Percentiles rank a stretch among this genome's conserved stretches.
phyloP scores from a whole-genome alignment of 2,888 invertebrate species.

The Herminia tarsipennalis region DNA sequence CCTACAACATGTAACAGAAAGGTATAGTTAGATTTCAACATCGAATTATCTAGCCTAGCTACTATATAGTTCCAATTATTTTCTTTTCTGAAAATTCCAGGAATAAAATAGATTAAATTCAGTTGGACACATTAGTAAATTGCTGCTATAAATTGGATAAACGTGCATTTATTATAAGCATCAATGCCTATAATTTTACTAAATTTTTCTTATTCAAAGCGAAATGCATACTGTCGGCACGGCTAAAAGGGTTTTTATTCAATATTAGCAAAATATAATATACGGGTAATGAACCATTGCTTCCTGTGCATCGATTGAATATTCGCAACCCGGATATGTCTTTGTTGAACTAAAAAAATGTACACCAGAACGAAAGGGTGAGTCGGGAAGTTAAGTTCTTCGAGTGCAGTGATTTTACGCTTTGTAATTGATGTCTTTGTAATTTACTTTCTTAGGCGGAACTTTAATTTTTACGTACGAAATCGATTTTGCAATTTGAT shows the following conservation, averaged over 20 bases:
- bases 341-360: slow-evolving; percentile 51
- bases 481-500: slow-evolving; percentile 44
- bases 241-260: slow-evolving; percentile 60
- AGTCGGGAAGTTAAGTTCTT: slow-evolving; percentile 47
- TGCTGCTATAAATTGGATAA: too few species aligned
- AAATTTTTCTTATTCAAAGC: slow-evolving; percentile 15
- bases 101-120: too few species aligned
- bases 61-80: too few species aligned
- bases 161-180: background rate
- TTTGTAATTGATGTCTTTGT: slow-evolving; percentile 37
- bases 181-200: background rate
- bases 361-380: slow-evolving; percentile 68
- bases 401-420: slow-evolving; percentile 57
- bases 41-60: too few species aligned
- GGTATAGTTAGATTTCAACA: too few species aligned
- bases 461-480: slow-evolving; percentile 35
- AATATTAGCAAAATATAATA: slow-evolving; percentile 59
- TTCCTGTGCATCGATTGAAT: slow-evolving; percentile 75
- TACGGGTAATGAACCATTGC: slow-evolving; percentile 74
- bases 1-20: too few species aligned
- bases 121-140: too few species aligned
- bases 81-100: too few species aligned
- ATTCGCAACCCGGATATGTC: slow-evolving; percentile 78
- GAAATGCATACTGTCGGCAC: slow-evolving; percentile 60
- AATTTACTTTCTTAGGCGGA: slow-evolving; percentile 26